A percentile compares a stretch with the other conserved stretches of the same genome.
These are phyloP conservation scores for Drosophila hydei DNA, from an alignment of 1,140 invertebrate species.

Conservation along the genomic window DNA sequence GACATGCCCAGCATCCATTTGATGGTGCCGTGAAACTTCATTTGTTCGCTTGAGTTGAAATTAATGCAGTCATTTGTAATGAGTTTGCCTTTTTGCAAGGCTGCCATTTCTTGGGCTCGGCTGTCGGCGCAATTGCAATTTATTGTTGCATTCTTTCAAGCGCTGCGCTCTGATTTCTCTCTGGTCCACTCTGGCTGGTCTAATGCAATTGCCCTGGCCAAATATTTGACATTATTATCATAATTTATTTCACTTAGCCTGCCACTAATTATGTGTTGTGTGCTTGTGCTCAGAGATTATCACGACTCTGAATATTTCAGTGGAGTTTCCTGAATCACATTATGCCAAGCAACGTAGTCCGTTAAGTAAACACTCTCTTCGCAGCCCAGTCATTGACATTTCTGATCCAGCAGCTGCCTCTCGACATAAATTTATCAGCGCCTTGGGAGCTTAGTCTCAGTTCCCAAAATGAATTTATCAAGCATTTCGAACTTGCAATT, in stretches of 20 bases:
- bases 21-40: conserved; percentile 39
- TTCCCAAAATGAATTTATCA: conserved; percentile 17
- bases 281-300: conserved; percentile 33
- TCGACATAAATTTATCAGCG: conserved; percentile 59
- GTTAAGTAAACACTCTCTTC: conserved; percentile 9
- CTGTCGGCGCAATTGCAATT: conserved; percentile 56
- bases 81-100: conserved; percentile 62
- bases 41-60: conserved; percentile 70
- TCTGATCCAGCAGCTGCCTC: conserved; percentile 20
- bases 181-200: conserved; percentile 23
- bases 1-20: conserved; percentile 7
- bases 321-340: conserved; percentile 54
- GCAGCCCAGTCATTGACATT: not conserved
- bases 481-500: not conserved
- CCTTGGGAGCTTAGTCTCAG: conserved; percentile 21
- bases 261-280: conserved; percentile 56
- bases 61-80: conserved; percentile 82
- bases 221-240: conserved; percentile 68
- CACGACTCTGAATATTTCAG: conserved; percentile 48
- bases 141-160: conserved; percentile 63
- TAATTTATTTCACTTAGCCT: conserved; percentile 65
- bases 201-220: conserved; percentile 52
- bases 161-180: conserved; percentile 31
- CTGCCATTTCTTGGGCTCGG: conserved; percentile 26
- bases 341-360: conserved; percentile 57